Percentiles rank a stretch among this genome's conserved stretches.
Evolutionary conservation across 2,113 vertebrate genomes (phyloP).

Genomic region (Danionella cerebrum): DNA sequence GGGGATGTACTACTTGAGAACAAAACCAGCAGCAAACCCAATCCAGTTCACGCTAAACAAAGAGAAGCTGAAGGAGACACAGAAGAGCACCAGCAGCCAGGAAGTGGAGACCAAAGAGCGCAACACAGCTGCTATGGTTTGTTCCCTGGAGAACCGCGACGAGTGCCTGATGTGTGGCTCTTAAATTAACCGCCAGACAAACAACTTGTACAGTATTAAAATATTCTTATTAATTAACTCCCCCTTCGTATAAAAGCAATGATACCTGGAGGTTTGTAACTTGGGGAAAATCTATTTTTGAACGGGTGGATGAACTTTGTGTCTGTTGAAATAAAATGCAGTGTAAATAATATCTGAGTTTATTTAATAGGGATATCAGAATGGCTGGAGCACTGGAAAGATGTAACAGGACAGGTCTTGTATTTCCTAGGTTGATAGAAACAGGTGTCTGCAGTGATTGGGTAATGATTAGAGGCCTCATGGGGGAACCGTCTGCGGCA

Average conservation of each 20-base stretch:
- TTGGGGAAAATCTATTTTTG: neutral
- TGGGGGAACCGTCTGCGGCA: constrained; percentile 13
- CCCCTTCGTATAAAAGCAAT: neutral
- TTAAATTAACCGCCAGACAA: constrained; percentile 42
- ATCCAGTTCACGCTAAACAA: constrained; percentile 97
- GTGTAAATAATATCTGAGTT: neutral
- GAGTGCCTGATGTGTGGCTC: constrained; percentile 95
- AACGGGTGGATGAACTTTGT: neutral
- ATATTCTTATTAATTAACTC: neutral
- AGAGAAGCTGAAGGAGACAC: constrained; percentile 78
- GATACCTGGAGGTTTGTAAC: neutral
- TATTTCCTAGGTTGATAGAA: neutral
- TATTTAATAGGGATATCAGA: too few species aligned
- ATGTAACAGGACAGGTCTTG: too few species aligned
- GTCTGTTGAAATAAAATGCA: neutral
- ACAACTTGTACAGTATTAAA: neutral
- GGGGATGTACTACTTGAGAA: constrained; percentile 94
- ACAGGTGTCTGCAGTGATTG: constrained; percentile 40
- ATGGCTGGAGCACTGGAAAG: too few species aligned
- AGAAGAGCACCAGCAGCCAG: constrained; percentile 48
- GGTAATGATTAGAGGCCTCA: constrained; percentile 47
- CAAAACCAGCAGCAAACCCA: constrained; percentile 89
- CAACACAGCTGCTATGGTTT: constrained; percentile 90
- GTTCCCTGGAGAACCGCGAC: constrained; percentile 86
- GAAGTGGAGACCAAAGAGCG: constrained; percentile 73